Percentiles rank a stretch among this genome's conserved stretches.
Conservation (phyloP, 92 coral and sea anemone genomes). For the Epizoanthus scotinus region DNA sequence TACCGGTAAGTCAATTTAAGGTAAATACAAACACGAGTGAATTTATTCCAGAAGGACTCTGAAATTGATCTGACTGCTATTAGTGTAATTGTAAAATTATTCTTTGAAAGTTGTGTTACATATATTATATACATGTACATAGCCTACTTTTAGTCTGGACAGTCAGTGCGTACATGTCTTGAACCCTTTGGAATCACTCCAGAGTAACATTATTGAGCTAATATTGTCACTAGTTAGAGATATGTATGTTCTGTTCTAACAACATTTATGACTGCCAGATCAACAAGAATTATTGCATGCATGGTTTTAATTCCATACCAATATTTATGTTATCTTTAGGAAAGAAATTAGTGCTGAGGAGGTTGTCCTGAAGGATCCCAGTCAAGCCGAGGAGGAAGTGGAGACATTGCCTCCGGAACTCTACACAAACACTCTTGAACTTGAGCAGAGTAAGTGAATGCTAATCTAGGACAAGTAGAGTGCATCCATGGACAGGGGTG, state of each 20-base stretch:
- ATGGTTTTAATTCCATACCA: neutral
- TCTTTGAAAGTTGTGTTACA: no score
- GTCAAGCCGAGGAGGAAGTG: slow-evolving; percentile 75
- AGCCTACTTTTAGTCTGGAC: no score
- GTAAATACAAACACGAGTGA: neutral
- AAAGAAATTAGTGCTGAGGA: slow-evolving; percentile 70
- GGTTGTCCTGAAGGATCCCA: slow-evolving; percentile 67
- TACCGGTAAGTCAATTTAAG: neutral
- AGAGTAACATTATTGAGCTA: no score
- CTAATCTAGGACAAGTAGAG: neutral
- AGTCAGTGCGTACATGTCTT: no score
- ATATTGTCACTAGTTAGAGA: no score
- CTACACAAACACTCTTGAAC: slow-evolving; percentile 72
- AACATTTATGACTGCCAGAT: no score
- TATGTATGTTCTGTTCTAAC: no score
- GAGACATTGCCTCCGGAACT: slow-evolving; percentile 82
- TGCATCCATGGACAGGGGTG: no score
- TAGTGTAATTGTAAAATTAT: no score
- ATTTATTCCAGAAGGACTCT: neutral
- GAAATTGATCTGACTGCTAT: no score
- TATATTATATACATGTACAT: no score
- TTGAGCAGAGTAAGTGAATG: slow-evolving; percentile 65
- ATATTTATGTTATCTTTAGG: slow-evolving; percentile 17
- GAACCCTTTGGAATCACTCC: no score
- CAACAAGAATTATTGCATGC: neutral